Evolutionary conservation across 2,888 invertebrate genomes (phyloP).

Genomic region (Chrysolina oricalcia): DNA sequence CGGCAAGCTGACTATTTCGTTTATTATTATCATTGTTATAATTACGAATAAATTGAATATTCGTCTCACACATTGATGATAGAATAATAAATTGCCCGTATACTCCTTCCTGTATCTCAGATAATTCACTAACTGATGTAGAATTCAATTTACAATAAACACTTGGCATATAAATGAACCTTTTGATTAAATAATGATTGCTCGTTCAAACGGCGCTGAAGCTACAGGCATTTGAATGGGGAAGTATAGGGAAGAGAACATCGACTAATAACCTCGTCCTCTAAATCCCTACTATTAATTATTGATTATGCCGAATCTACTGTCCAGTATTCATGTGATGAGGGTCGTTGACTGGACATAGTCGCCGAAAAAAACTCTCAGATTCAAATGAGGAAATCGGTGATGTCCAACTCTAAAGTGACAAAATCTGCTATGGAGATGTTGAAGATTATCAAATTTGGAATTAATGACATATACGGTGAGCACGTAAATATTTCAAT

Average conservation of each 20-base stretch:
- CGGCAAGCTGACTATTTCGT: too few relatives aligned
- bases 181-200: constrained; percentile 8
- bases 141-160: constrained; percentile 16
- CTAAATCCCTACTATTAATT: constrained; percentile 14
- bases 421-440: too few relatives aligned
- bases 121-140: background rate
- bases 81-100: background rate
- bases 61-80: background rate
- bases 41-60: too few relatives aligned
- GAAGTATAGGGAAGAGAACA: constrained; percentile 23
- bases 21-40: too few relatives aligned
- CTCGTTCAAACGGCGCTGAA: background rate
- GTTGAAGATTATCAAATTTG: too few relatives aligned
- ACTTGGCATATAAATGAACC: constrained; percentile 20
- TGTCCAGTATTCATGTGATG: background rate
- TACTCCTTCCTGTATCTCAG: background rate
- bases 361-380: too few relatives aligned
- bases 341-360: background rate
- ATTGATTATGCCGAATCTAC: constrained; percentile 5
- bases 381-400: too few relatives aligned
- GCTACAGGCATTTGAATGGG: constrained; percentile 19
- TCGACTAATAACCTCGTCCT: constrained; percentile 18
- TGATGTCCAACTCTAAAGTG: too few relatives aligned
- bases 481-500: too few relatives aligned
- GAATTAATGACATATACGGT: too few relatives aligned